These are phyloP conservation scores for Mormyrus proboscirostris DNA, from an alignment of 2,797 vertebrate genomes.

Conservation along the genomic window DNA sequence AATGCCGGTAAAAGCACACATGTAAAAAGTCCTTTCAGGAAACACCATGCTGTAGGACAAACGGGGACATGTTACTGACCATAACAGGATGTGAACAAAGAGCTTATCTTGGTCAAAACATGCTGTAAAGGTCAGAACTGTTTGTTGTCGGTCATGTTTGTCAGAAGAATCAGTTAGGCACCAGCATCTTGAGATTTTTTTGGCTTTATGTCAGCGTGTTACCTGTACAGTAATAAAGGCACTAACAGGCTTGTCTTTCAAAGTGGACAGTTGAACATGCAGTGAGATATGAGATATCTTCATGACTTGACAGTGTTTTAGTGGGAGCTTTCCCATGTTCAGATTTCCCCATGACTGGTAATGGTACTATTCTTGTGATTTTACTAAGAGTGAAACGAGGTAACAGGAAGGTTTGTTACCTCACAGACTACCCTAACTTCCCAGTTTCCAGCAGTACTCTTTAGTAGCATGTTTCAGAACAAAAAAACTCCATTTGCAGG, in stretches of 20 bases:
- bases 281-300: background rate
- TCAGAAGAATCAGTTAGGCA: background rate
- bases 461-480: background rate
- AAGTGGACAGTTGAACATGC: background rate
- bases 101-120: background rate
- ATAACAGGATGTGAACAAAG: background rate
- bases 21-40: slow-evolving; percentile 85
- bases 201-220: background rate
- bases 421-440: background rate
- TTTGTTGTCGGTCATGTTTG: background rate
- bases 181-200: background rate
- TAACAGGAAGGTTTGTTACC: background rate
- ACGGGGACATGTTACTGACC: background rate
- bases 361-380: background rate
- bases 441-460: background rate
- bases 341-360: background rate
- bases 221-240: background rate
- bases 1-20: slow-evolving; percentile 82
- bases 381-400: background rate
- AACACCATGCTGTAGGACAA: slow-evolving; percentile 76
- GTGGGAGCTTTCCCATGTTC: background rate
- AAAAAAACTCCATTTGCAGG: background rate
- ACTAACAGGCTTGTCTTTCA: background rate
- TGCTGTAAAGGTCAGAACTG: background rate
- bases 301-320: background rate